Base-by-base conservation (phyloP, 2,888 invertebrate species). In the Pammene aurita region DNA sequence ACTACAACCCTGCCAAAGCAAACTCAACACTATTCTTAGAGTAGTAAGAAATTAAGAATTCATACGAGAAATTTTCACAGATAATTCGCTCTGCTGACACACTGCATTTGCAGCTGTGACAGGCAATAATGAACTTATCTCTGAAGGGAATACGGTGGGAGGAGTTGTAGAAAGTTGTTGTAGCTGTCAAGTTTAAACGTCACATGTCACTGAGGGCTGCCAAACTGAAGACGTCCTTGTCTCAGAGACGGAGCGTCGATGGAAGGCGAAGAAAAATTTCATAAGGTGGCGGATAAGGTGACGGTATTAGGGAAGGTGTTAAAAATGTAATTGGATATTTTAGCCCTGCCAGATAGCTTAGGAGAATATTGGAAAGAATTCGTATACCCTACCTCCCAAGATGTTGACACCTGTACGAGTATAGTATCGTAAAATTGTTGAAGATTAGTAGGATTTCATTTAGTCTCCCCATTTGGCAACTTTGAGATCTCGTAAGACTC, bases 161-260 rank as follows among this genome's bases (percentile, higher is more conserved):
- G 61, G 38, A 56, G 41, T 60, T 42, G 42, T 48, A 26, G 6
- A 14, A 60, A 48, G 72, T 71, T 73, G 80, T 78, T 82, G 77
- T 78, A 79, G 79, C 80, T 86, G 88, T 87, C 89, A 87, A 82
- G 82, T 77, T 78, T 81, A 81, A 83, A 86, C 82, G 83, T 85
- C 88, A 85, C 79, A 83, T 81, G 83, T 89, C 86, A 85, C 77
- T 76, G 77, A 78, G 77, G 78, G 80, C 78, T 83, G 85, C 85
- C 83, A 84, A 80, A 84, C 83, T 76, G 81, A 83, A 84, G 82
- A 84, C 84, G 84, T 75, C 80, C 77, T 79, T 83, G 77, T 80
- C 81, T 81, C 81, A 77, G 78, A 48, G 72, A 74, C 73, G 66
- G 77, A 72, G 74, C 75, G 74, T n/a, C 60, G 60, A 65, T 65